These are phyloP conservation scores for Urophycis tenuis DNA, from an alignment of 2,797 vertebrate species.

Conservation along the genomic window DNA sequence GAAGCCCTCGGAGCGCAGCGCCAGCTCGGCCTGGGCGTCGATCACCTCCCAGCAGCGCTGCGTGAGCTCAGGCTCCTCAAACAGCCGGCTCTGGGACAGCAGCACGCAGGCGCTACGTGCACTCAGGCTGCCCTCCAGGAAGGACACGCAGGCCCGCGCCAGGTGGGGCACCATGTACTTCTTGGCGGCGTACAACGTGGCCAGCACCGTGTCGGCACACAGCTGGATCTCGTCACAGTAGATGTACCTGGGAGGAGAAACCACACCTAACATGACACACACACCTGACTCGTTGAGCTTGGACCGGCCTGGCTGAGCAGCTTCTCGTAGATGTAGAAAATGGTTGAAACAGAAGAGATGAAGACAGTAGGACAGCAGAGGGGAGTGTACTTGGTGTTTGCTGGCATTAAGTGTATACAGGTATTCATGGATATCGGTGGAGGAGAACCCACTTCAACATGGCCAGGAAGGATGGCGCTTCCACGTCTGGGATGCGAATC, in stretches of 20 bases:
- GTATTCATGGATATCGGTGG: not conserved
- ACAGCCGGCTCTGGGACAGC: constrained; percentile 95
- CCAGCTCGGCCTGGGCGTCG: constrained; percentile 89
- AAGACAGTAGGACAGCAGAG: too few relatives aligned
- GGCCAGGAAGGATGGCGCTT: constrained; percentile 92
- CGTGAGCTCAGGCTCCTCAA: constrained; percentile 94
- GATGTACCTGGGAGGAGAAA: constrained; percentile 77
- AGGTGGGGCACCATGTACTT: constrained; percentile 98
- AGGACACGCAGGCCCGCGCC: constrained; percentile 90
- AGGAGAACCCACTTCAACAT: constrained; percentile 86
- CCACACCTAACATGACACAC: not conserved
- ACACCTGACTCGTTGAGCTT: too few relatives aligned
- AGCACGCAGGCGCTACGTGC: constrained; percentile 95
- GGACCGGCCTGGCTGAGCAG: too few relatives aligned
- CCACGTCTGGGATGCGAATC: constrained; percentile 97
- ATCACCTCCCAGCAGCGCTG: constrained; percentile 98
- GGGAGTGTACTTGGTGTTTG: too few relatives aligned
- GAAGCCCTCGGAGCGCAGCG: constrained; percentile 93
- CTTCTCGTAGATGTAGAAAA: too few relatives aligned
- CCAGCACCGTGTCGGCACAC: constrained; percentile 92
- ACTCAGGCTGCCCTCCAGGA: constrained; percentile 94
- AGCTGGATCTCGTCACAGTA: constrained; percentile 98
- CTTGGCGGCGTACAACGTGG: constrained; percentile 95
- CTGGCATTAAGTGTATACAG: too few relatives aligned
- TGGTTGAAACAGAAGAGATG: too few relatives aligned